These are phyloP conservation scores for Oligia strigilis DNA, from an alignment of 2,888 invertebrate species.

Conservation along the genomic window DNA sequence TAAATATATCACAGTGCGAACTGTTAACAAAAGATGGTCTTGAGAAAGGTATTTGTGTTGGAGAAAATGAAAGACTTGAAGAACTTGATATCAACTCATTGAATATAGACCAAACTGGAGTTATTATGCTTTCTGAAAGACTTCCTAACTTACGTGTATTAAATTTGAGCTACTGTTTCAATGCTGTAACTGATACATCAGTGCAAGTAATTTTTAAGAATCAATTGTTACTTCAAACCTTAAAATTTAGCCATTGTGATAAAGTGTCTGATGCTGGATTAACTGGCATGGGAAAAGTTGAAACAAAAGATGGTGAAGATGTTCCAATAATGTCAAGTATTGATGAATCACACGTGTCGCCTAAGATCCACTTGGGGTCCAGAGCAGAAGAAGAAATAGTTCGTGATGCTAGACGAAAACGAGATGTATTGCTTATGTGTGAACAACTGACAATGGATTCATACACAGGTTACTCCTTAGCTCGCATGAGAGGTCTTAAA, in stretches of 20 bases:
- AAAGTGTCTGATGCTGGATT: constrained; percentile 93
- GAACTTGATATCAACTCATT: constrained; percentile 91
- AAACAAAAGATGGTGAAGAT: constrained; percentile 77
- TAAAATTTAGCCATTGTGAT: constrained; percentile 92
- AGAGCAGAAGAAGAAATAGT: constrained; percentile 93
- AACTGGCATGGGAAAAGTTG: constrained; percentile 91
- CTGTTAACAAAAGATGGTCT: constrained; percentile 91
- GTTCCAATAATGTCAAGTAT: constrained; percentile 80
- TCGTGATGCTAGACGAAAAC: constrained; percentile 92
- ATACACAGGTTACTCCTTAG: constrained; percentile 89
- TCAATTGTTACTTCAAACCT: constrained; percentile 89
- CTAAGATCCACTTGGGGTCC: constrained; percentile 91
- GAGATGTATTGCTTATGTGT: constrained; percentile 91
- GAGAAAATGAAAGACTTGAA: constrained; percentile 85
- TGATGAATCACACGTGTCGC: constrained; percentile 73
- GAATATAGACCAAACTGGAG: constrained; percentile 91
- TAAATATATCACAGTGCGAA: constrained; percentile 93
- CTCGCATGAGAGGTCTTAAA: constrained; percentile 88
- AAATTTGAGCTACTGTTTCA: constrained; percentile 93
- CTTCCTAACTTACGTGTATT: constrained; percentile 90
- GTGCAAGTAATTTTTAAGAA: constrained; percentile 93
- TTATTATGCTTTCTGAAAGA: constrained; percentile 91
- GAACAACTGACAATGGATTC: constrained; percentile 87
- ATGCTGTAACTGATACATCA: constrained; percentile 93
- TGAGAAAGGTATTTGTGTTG: constrained; percentile 90